These are phyloP conservation scores for Agapostemon virescens DNA, from an alignment of 2,888 invertebrate species.

Conservation along the genomic window DNA sequence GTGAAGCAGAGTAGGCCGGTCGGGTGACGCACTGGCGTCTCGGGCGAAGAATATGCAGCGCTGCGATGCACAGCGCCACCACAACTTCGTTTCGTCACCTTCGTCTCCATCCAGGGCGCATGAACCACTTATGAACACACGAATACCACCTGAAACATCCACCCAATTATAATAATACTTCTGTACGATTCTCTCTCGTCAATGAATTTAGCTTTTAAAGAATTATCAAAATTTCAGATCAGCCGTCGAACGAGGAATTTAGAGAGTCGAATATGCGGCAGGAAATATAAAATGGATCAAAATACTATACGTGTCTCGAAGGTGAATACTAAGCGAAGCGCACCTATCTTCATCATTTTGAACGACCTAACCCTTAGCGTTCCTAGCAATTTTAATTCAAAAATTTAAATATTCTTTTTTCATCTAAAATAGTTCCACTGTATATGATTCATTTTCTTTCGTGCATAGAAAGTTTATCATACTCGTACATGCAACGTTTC, in stretches of 20 bases:
- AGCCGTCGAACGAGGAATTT: no score
- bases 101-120: slow-evolving; percentile 45
- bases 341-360: no score
- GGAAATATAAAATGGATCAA: slow-evolving; percentile 12
- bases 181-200: no score
- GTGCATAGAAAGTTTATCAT: no score
- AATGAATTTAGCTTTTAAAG: neutral
- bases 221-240: neutral
- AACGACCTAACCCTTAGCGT: no score
- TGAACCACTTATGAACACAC: neutral
- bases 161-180: neutral
- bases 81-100: slow-evolving; percentile 27
- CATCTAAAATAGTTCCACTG: no score
- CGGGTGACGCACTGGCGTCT: slow-evolving; percentile 21
- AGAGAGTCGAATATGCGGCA: neutral
- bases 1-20: slow-evolving; percentile 64
- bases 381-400: no score
- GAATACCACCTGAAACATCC: slow-evolving; percentile 13
- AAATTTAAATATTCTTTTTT: no score
- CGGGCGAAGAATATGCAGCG: slow-evolving; percentile 21
- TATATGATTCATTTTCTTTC: no score
- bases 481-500: no score
- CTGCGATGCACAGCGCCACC: slow-evolving; percentile 40
- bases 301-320: neutral
- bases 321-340: no score